Conservation (phyloP, 2,888 invertebrate genomes). For the Hypercompe scribonia region DNA sequence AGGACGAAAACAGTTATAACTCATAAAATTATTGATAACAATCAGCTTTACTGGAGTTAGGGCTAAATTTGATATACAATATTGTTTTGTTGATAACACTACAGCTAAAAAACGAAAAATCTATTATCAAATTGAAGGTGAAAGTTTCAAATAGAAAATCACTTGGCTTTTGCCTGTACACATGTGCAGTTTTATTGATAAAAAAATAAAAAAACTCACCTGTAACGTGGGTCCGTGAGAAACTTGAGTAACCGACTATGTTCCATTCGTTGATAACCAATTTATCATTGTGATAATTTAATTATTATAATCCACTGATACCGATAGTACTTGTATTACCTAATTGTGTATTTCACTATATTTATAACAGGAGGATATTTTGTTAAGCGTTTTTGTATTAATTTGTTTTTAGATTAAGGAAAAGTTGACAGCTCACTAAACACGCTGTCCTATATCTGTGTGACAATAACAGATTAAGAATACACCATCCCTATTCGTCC, state of each 20-base stretch:
- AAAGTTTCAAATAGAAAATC: not conserved
- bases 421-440: too few species aligned
- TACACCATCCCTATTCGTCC: too few species aligned
- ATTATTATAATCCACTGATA: slow-evolving; percentile 33
- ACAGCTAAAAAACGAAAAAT: not conserved
- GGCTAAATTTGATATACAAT: not conserved
- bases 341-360: slow-evolving; percentile 2
- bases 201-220: slow-evolving; percentile 55
- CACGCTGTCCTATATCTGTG: too few species aligned
- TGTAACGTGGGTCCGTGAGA: slow-evolving; percentile 49
- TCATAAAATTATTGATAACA: not conserved
- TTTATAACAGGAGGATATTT: not conserved
- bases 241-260: slow-evolving; percentile 74
- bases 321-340: slow-evolving; percentile 9
- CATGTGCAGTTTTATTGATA: not conserved
- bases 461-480: too few species aligned
- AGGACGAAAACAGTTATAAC: not conserved
- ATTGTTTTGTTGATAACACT: not conserved
- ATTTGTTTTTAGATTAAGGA: not conserved
- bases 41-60: not conserved
- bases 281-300: slow-evolving; percentile 56
- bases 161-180: too few species aligned
- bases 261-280: slow-evolving; percentile 56
- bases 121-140: not conserved
- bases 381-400: not conserved